Conservation (phyloP, 1,140 invertebrate species). For the Tetramorium simillimum region DNA sequence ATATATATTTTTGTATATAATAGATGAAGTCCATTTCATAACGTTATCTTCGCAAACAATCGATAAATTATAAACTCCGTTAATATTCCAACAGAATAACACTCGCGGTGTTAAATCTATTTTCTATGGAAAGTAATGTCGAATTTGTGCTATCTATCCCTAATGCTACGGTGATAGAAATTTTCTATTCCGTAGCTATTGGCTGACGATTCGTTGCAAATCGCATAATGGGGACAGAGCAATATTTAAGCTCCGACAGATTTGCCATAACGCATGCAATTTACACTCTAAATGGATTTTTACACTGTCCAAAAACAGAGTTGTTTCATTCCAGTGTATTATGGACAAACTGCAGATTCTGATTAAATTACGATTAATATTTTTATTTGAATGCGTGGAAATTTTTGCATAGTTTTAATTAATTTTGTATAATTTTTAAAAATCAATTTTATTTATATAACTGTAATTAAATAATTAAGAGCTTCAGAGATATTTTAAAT, state of each 20-base stretch:
- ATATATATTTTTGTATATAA: constrained; percentile 71
- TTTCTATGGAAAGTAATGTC: constrained; percentile 43
- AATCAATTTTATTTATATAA: background rate
- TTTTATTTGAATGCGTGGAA: background rate
- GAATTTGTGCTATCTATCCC: constrained; percentile 15
- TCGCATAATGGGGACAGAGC: constrained; percentile 69
- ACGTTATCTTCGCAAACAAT: constrained; percentile 64
- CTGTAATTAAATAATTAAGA: constrained; percentile 9
- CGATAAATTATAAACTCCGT: constrained; percentile 65
- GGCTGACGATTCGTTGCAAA: constrained; percentile 72
- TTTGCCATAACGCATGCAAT: background rate
- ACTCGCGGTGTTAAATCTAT: constrained; percentile 47
- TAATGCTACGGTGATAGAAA: constrained; percentile 57
- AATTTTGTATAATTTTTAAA: constrained; percentile 13
- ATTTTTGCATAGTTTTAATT: constrained; percentile 11
- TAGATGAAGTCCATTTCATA: constrained; percentile 51
- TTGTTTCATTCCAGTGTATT: background rate
- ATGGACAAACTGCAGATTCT: constrained; percentile 26
- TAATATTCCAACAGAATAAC: constrained; percentile 63
- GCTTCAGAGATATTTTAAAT: background rate
- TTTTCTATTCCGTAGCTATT: constrained; percentile 56
- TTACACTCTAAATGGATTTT: constrained; percentile 13
- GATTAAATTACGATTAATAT: background rate
- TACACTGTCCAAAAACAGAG: constrained; percentile 5
- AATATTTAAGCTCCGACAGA: constrained; percentile 39